These are phyloP conservation scores for Nephrotoma guestfalica DNA, from an alignment of 2,888 invertebrate genomes.

Conservation along the genomic window DNA sequence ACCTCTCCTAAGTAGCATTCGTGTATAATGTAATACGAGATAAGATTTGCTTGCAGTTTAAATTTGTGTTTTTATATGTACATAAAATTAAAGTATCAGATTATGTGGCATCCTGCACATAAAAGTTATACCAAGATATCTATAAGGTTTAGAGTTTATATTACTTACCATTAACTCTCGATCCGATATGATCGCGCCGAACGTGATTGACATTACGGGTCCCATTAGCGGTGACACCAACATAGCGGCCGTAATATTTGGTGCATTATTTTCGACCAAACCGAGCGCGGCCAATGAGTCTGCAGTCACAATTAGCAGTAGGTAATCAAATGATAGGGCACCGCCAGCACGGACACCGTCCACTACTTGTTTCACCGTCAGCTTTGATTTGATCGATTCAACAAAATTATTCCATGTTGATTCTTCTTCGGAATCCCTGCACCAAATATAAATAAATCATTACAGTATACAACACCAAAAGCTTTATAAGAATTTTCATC, in stretches of 20 bases:
- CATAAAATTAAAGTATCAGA: not conserved
- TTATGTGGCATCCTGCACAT: not conserved
- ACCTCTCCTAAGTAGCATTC: not conserved
- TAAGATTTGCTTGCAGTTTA: not conserved
- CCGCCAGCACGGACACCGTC: constrained; percentile 62
- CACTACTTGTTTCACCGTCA: constrained; percentile 73
- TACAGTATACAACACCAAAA: not conserved
- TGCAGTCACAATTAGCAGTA: constrained; percentile 63
- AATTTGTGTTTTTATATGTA: not conserved
- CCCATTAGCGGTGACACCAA: constrained; percentile 66
- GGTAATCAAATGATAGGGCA: constrained; percentile 66
- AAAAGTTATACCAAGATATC: not conserved
- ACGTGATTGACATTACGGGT: constrained; percentile 76
- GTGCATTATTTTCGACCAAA: constrained; percentile 67
- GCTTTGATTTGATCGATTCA: constrained; percentile 59
- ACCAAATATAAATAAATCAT: not conserved
- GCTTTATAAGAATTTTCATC: not conserved
- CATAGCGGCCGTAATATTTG: constrained; percentile 66
- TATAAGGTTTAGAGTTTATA: not conserved
- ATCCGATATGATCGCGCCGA: constrained; percentile 67
- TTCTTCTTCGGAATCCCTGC: constrained; percentile 33
- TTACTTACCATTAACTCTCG: constrained; percentile 38
- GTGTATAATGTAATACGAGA: not conserved
- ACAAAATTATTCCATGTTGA: constrained; percentile 57
- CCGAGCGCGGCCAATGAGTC: constrained; percentile 78